phyloP scores from a whole-genome alignment of 2,888 invertebrate genomes.

The Stegophylla sp. region DNA sequence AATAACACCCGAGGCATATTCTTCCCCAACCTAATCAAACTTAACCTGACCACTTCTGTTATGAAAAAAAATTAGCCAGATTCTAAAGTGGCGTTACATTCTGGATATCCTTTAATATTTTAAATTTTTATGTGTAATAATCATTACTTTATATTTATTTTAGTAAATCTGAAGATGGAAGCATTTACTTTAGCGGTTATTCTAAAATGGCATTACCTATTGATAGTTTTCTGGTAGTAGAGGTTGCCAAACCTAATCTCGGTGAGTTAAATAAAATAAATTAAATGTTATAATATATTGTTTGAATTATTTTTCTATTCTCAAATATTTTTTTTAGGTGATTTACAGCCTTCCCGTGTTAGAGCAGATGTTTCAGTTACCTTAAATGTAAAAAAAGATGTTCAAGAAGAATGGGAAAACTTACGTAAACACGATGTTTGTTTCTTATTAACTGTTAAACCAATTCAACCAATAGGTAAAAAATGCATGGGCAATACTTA shows the following conservation, averaged over 20 bases:
- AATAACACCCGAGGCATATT: too few species aligned
- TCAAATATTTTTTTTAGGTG: slow-evolving; percentile 68
- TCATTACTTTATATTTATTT: slow-evolving; percentile 49
- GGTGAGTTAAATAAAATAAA: slow-evolving; percentile 63
- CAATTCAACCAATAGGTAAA: slow-evolving; percentile 80
- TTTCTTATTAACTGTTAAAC: slow-evolving; percentile 90
- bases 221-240: slow-evolving; percentile 89
- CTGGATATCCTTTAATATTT: too few species aligned
- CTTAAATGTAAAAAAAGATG: slow-evolving; percentile 85
- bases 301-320: slow-evolving; percentile 6
- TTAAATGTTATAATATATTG: neutral
- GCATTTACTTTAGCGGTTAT: slow-evolving; percentile 95
- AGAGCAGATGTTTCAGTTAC: slow-evolving; percentile 94
- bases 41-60: too few species aligned
- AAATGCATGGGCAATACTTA: slow-evolving; percentile 56
- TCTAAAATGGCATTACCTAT: slow-evolving; percentile 98
- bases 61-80: too few species aligned
- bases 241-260: slow-evolving; percentile 89
- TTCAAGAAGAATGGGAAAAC: slow-evolving; percentile 96
- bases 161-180: slow-evolving; percentile 85
- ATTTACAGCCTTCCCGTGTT: slow-evolving; percentile 93
- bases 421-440: slow-evolving; percentile 97
- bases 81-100: too few species aligned
- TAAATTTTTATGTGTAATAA: neutral
- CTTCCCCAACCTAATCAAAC: too few species aligned